phyloP scores from a whole-genome alignment of 2,888 invertebrate species.

The Lochmaea capreae region DNA sequence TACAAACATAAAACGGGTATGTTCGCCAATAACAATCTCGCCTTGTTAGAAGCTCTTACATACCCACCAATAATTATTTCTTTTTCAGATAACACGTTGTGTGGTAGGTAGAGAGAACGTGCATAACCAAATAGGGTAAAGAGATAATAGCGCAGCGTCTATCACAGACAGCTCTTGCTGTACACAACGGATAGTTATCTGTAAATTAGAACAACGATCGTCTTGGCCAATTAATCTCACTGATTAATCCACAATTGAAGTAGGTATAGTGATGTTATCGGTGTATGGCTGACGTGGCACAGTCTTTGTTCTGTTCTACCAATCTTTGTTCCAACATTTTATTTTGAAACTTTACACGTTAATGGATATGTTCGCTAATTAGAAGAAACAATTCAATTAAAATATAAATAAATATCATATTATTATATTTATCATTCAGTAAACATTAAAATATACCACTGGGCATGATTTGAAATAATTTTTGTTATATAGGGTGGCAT shows the following conservation, averaged over 20 bases:
- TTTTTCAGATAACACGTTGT: constrained; percentile 32
- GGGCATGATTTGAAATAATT: no score
- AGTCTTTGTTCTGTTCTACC: constrained; percentile 41
- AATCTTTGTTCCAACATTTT: constrained; percentile 23
- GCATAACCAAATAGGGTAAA: constrained; percentile 33
- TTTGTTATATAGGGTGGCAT: no score
- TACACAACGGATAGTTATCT: constrained; percentile 38
- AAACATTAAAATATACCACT: no score
- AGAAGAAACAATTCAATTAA: no score
- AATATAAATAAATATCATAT: no score
- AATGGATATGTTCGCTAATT: no score
- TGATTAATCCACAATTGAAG: constrained; percentile 48
- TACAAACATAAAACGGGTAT: constrained; percentile 21
- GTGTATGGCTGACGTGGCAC: constrained; percentile 39
- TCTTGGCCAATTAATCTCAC: constrained; percentile 52
- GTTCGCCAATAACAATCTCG: constrained; percentile 31
- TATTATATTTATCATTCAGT: no score
- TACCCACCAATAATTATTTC: constrained; percentile 30
- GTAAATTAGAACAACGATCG: constrained; percentile 49
- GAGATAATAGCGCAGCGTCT: constrained; percentile 27
- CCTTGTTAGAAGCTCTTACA: constrained; percentile 30
- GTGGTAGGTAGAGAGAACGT: constrained; percentile 26
- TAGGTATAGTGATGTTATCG: constrained; percentile 40
- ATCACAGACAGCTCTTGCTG: constrained; percentile 30
- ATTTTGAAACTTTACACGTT: background rate